Percentiles rank a stretch among this genome's conserved stretches.
Conservation (phyloP, 2,797 vertebrate species). For the Eulemur albifrons region DNA sequence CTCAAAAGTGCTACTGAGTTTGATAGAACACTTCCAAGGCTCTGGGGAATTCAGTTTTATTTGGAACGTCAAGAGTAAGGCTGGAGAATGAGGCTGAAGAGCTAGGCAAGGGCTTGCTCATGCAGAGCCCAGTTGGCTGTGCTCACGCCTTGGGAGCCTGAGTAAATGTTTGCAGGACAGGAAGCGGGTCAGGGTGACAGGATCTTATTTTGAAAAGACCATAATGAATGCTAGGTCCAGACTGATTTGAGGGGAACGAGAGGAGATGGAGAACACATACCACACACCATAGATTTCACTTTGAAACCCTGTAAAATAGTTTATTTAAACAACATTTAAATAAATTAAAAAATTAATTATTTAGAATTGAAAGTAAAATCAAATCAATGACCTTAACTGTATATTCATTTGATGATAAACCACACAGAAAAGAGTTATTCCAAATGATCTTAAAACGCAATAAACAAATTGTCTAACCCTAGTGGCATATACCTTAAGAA, state of each 20-base stretch:
- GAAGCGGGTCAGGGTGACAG: neutral
- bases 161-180: neutral
- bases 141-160: neutral
- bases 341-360: conserved; percentile 3
- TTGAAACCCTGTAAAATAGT: neutral
- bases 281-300: neutral
- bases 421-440: neutral
- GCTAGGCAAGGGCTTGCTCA: neutral
- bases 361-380: conserved; percentile 1
- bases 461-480: neutral
- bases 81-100: neutral
- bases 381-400: neutral
- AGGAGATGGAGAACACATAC: rapidly evolving
- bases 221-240: neutral
- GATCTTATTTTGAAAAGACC: neutral
- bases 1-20: neutral
- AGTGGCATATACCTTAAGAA: neutral
- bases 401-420: neutral
- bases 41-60: neutral
- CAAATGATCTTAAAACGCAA: neutral
- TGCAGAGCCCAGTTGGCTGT: rapidly evolving
- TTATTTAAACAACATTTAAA: neutral
- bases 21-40: neutral
- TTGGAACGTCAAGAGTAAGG: neutral
- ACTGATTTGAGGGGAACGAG: neutral